Percentiles rank a stretch among this genome's conserved stretches.
phyloP scores from a whole-genome alignment of 1,140 invertebrate genomes.

The Scaptodrosophila lebanonensis region DNA sequence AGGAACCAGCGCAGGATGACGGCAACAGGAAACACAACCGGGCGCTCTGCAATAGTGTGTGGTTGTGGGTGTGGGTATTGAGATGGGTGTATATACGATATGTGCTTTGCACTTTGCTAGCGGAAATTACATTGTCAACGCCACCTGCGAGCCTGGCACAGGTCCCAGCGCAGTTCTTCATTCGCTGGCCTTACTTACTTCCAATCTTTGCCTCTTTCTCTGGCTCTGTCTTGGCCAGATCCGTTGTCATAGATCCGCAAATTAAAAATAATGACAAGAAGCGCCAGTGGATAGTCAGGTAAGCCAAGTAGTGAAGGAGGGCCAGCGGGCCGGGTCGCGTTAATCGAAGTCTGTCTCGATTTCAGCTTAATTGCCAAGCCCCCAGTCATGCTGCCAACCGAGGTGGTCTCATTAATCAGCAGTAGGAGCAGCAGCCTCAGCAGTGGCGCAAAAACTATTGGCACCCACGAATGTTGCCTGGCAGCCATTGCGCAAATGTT shows the following conservation, averaged over 20 bases:
- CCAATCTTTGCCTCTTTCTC: not conserved
- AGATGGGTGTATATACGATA: constrained; percentile 22
- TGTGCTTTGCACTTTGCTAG: constrained; percentile 45
- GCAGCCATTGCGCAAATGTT: constrained; percentile 37
- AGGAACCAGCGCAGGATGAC: constrained; percentile 7
- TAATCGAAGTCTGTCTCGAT: constrained; percentile 14
- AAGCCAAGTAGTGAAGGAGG: not conserved
- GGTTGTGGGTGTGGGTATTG: too few species aligned
- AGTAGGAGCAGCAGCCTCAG: too few species aligned
- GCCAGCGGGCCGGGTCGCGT: too few species aligned
- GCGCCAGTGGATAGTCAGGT: not conserved
- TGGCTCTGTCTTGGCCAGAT: not conserved
- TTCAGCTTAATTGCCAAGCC: constrained; percentile 35
- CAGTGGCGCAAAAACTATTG: constrained; percentile 43
- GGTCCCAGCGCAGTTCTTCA: constrained; percentile 6
- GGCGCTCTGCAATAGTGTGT: not conserved
- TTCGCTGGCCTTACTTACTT: not conserved
- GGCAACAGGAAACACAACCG: constrained; percentile 42
- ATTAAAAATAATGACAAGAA: constrained; percentile 64
- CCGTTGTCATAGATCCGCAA: constrained; percentile 60
- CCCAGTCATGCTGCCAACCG: too few species aligned
- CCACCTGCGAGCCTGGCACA: constrained; percentile 32
- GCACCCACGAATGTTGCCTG: constrained; percentile 45
- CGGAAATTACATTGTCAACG: constrained; percentile 74
- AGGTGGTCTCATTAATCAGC: constrained; percentile 59